These are phyloP conservation scores for Chlorodrepanis virens DNA, from an alignment of 2,113 vertebrate genomes.

Conservation along the genomic window DNA sequence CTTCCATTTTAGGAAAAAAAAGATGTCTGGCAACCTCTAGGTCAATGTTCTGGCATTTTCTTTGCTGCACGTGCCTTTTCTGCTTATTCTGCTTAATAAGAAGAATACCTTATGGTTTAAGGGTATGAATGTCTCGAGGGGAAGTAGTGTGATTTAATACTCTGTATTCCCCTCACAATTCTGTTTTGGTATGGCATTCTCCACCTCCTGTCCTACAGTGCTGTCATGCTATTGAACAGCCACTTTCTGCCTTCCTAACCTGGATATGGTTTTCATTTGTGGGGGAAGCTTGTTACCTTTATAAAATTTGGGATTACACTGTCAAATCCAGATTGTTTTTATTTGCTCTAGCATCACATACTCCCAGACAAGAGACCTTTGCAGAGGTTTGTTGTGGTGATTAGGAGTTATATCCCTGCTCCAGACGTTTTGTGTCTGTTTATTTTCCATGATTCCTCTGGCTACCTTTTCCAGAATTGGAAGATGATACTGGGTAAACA, in stretches of 20 bases:
- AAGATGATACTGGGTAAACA: not conserved
- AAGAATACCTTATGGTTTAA: not conserved
- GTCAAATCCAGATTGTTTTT: not conserved
- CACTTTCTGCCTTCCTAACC: not conserved
- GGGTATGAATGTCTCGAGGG: not conserved
- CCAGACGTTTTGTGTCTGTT: not conserved
- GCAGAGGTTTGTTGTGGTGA: not conserved
- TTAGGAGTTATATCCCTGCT: not conserved
- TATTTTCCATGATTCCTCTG: not conserved
- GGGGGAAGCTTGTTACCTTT: not conserved
- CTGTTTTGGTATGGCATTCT: not conserved
- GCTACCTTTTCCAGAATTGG: not conserved
- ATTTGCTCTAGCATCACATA: not conserved
- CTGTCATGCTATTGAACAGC: not conserved
- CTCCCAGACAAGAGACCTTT: not conserved
- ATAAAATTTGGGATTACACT: not conserved
- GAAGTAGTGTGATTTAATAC: not conserved
- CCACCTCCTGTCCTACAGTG: not conserved
- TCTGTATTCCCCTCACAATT: not conserved
- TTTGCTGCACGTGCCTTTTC: not conserved
- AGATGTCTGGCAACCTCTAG: not conserved
- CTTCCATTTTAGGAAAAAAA: not conserved
- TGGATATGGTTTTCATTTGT: not conserved
- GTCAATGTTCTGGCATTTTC: not conserved
- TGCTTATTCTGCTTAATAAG: not conserved